phyloP scores from a whole-genome alignment of 2,888 invertebrate genomes.

The Agrilus cyanescens region DNA sequence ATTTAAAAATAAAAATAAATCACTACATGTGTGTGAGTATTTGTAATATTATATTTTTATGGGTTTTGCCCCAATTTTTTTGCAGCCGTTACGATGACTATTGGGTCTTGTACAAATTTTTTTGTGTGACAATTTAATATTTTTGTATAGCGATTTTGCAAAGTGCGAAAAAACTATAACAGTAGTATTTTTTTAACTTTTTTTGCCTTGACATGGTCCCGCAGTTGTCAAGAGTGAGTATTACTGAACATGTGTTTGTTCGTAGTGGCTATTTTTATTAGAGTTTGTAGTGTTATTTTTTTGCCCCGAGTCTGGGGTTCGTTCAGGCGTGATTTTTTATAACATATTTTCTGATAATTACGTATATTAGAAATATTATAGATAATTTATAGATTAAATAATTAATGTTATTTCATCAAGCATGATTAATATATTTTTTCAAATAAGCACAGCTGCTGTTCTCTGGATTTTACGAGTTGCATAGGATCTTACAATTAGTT shows the following conservation, averaged over 20 bases:
- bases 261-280: constrained; percentile 19
- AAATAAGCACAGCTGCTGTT: no score
- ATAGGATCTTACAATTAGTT: no score
- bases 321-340: no score
- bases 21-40: constrained; percentile 61
- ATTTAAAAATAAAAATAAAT: constrained; percentile 26
- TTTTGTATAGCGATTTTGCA: constrained; percentile 20
- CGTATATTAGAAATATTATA: no score
- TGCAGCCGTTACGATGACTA: constrained; percentile 34
- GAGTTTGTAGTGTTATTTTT: no score
- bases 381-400: no score
- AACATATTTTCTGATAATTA: no score
- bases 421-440: no score
- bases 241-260: constrained; percentile 47
- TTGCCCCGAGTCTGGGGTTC: no score
- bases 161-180: constrained; percentile 25
- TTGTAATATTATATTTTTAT: constrained; percentile 13
- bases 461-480: no score
- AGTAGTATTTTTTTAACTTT: constrained; percentile 46
- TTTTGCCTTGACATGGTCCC: constrained; percentile 58
- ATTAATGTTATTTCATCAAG: no score
- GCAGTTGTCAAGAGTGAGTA: constrained; percentile 61
- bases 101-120: constrained; percentile 20
- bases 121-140: constrained; percentile 17
- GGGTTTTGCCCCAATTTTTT: constrained; percentile 37